Conservation (phyloP, 2,797 vertebrate genomes). For the Falco rusticolus region DNA sequence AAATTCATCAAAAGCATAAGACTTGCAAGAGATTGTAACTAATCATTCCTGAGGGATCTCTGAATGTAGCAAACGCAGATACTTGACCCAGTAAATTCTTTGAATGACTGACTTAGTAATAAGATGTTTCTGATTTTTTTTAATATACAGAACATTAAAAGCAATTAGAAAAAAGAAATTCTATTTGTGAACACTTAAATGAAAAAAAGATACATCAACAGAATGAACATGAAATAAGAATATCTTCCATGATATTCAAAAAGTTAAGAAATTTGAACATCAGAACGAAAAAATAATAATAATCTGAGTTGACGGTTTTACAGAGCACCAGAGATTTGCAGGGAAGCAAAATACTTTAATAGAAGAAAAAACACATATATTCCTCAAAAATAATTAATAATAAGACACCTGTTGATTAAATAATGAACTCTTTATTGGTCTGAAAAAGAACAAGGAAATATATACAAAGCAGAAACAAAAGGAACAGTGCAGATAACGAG, state of each 20-base stretch:
- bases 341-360: background rate
- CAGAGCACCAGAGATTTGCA: background rate
- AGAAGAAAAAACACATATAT: background rate
- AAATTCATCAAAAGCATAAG: background rate
- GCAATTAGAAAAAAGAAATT: background rate
- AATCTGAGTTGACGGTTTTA: background rate
- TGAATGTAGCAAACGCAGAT: background rate
- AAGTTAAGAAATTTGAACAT: background rate
- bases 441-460: background rate
- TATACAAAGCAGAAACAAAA: background rate
- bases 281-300: background rate
- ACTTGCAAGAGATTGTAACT: background rate
- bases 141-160: background rate
- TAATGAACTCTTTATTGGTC: background rate
- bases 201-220: background rate
- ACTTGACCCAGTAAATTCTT: background rate
- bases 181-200: background rate
- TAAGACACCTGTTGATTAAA: background rate
- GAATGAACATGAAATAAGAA: background rate
- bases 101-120: background rate
- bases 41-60: background rate
- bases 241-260: background rate
- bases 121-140: background rate
- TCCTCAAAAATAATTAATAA: background rate
- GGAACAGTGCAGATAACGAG: background rate